phyloP scores from a whole-genome alignment of 2,113 vertebrate genomes.

The Mohoua ochrocephala region DNA sequence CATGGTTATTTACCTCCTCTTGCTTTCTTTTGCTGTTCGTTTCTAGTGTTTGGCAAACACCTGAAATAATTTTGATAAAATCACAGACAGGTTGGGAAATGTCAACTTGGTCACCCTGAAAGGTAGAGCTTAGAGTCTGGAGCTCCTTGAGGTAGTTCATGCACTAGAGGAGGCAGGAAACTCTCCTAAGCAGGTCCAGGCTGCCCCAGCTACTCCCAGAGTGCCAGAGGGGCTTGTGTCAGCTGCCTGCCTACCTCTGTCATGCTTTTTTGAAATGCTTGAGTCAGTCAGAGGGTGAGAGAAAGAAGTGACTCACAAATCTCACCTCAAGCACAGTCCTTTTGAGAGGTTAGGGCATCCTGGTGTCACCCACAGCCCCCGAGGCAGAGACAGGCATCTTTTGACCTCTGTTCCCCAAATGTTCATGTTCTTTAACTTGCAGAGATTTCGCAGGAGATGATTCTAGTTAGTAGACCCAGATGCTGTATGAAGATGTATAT shows the following conservation, averaged over 20 bases:
- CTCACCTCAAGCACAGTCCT: neutral
- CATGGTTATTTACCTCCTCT: neutral
- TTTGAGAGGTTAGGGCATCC: neutral
- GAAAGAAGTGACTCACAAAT: neutral
- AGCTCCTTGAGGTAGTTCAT: neutral
- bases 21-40: neutral
- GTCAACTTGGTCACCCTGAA: neutral
- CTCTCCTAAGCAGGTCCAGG: neutral
- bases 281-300: neutral
- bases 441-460: neutral
- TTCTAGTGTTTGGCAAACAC: neutral
- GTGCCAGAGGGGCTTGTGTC: neutral
- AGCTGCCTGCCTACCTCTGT: neutral
- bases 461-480: neutral
- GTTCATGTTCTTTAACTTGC: neutral
- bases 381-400: neutral
- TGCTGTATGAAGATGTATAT: neutral
- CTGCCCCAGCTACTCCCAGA: neutral
- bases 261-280: neutral
- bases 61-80: neutral
- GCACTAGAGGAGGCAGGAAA: neutral
- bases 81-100: neutral
- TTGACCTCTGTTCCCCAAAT: neutral
- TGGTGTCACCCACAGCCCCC: neutral
- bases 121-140: fast-evolving